phyloP scores from a whole-genome alignment of 1,140 invertebrate species.

The Procambarus clarkii region DNA sequence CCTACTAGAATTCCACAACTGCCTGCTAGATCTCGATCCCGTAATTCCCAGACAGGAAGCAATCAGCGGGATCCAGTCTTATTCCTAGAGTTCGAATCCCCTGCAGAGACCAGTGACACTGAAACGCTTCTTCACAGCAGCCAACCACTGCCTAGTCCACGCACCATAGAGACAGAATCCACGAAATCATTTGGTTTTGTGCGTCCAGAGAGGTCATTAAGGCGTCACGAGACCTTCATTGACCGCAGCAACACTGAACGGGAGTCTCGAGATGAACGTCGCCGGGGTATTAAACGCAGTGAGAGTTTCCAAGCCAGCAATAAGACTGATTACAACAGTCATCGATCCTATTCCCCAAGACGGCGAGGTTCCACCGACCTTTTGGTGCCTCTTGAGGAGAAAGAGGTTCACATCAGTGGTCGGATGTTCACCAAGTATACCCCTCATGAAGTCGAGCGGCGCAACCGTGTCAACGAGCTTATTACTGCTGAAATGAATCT shows the following conservation, averaged over 20 bases:
- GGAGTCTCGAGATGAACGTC: slow-evolving; percentile 30
- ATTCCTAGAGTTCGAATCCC: slow-evolving; percentile 82
- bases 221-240: slow-evolving; percentile 67
- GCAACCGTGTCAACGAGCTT: slow-evolving; percentile 69
- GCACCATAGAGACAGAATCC: slow-evolving; percentile 70
- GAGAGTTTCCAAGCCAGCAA: slow-evolving; percentile 70
- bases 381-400: slow-evolving; percentile 61
- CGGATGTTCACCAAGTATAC: slow-evolving; percentile 70
- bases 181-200: slow-evolving; percentile 69
- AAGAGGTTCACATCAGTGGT: slow-evolving; percentile 70
- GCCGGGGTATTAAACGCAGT: slow-evolving; percentile 51
- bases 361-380: slow-evolving; percentile 57
- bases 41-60: slow-evolving; percentile 79
- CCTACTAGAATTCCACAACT: slow-evolving; percentile 80
- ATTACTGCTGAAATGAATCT: slow-evolving; percentile 69
- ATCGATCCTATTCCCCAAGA: slow-evolving; percentile 64
- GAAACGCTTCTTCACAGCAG: slow-evolving; percentile 49
- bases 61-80: slow-evolving; percentile 77
- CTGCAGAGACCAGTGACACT: slow-evolving; percentile 72
- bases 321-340: slow-evolving; percentile 67
- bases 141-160: slow-evolving; percentile 56
- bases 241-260: slow-evolving; percentile 56
- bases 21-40: slow-evolving; percentile 78
- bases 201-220: slow-evolving; percentile 56
- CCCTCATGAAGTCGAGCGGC: slow-evolving; percentile 64